These are phyloP conservation scores for Drosophila paramelanica DNA, from an alignment of 2,888 invertebrate genomes.

Conservation along the genomic window DNA sequence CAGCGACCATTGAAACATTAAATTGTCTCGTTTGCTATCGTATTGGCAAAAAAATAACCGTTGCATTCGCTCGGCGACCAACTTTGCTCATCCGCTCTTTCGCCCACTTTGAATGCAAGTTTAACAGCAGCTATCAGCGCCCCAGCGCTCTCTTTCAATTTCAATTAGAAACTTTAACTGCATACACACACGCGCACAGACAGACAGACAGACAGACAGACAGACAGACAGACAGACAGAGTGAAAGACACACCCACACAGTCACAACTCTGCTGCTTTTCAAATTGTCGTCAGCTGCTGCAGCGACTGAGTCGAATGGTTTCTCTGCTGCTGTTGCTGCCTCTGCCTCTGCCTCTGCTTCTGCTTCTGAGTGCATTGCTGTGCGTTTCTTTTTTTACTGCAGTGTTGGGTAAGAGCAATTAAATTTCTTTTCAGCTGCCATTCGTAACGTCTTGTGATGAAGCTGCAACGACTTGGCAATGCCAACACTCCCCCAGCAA, in stretches of 20 bases:
- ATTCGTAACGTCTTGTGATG: conserved; percentile 74
- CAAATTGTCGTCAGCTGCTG: conserved; percentile 58
- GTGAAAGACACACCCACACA: conserved; percentile 26
- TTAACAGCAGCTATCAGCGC: conserved; percentile 54
- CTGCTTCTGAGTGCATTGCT: conserved; percentile 32
- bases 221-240: conserved; percentile 17
- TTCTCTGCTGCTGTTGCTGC: conserved; percentile 12
- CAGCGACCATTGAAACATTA: conserved; percentile 3
- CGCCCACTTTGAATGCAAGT: conserved; percentile 22
- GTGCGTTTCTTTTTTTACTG: conserved; percentile 41
- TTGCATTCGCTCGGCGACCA: conserved; percentile 27
- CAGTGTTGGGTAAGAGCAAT: conserved; percentile 57
- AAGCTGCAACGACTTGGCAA: conserved; percentile 60
- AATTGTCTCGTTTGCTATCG: not conserved
- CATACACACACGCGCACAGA: conserved; percentile 23
- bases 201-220: conserved; percentile 17
- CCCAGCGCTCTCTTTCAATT: conserved; percentile 68
- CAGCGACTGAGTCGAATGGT: conserved; percentile 38
- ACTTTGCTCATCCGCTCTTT: not conserved
- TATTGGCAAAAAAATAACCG: conserved; percentile 15
- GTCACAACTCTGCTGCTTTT: conserved; percentile 43
- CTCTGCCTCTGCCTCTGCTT: conserved; percentile 2
- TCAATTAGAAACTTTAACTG: conserved; percentile 80
- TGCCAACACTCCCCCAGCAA: conserved; percentile 12
- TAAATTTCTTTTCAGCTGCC: conserved; percentile 73